A percentile compares a stretch with the other conserved stretches of the same genome.
Evolutionary conservation across 2,888 invertebrate species (phyloP).

Genomic region (Yponomeuta sedellus): DNA sequence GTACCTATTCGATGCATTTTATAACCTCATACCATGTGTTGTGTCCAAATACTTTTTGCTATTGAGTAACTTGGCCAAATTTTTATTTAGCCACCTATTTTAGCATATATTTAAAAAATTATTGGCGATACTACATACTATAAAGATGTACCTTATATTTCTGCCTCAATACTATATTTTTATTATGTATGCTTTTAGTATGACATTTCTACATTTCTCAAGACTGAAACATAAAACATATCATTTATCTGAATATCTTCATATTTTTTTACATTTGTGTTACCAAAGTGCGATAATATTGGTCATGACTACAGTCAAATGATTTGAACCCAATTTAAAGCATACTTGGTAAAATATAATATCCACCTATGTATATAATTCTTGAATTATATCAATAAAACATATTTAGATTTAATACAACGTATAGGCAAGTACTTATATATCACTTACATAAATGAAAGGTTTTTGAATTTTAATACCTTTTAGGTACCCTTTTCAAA

Average conservation of each 20-base stretch:
- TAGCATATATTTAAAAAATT: neutral
- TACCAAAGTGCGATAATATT: neutral
- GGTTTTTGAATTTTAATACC: no score
- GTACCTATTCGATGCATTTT: neutral
- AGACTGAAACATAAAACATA: constrained; percentile 60
- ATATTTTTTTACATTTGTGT: constrained; percentile 22
- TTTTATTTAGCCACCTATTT: neutral
- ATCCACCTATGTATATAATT: constrained; percentile 3
- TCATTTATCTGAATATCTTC: constrained; percentile 48
- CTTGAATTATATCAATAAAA: no score
- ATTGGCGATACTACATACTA: no score
- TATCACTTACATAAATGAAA: no score
- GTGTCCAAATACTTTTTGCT: constrained; percentile 6
- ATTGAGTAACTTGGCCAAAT: neutral
- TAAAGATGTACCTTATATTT: no score
- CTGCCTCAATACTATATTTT: no score
- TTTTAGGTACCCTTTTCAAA: no score
- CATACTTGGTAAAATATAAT: neutral
- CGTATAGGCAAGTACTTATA: no score
- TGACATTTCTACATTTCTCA: constrained; percentile 40
- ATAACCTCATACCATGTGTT: neutral
- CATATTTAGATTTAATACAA: no score
- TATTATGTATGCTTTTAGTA: constrained; percentile 8
- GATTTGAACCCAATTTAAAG: constrained; percentile 13
- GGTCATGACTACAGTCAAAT: constrained; percentile 22